Conservation (phyloP, 92 coral and sea anemone species). For the Meandrina meandrites region DNA sequence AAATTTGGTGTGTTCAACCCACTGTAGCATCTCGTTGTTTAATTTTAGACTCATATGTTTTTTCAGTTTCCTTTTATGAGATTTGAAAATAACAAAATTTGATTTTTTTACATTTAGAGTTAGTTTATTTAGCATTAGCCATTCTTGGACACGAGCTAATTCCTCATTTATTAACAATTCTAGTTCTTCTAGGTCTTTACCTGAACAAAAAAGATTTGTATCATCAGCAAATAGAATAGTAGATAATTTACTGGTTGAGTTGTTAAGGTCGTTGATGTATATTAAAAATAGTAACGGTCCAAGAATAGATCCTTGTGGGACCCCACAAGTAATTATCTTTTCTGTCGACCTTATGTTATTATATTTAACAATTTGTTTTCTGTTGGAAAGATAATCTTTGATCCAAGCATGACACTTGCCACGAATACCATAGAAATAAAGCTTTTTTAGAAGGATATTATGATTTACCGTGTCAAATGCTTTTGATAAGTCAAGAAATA, state of each 20-base stretch:
- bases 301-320: conserved; percentile 5
- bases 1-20: neutral
- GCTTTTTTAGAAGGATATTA: neutral
- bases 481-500: neutral
- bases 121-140: neutral
- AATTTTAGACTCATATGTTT: neutral
- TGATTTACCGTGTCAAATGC: neutral
- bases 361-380: conserved; percentile 4
- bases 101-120: neutral
- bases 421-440: neutral
- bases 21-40: neutral
- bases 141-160: neutral
- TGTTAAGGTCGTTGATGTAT: neutral
- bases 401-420: neutral
- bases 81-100: neutral
- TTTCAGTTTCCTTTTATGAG: neutral
- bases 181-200: neutral
- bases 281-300: neutral
- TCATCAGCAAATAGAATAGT: neutral
- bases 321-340: neutral
- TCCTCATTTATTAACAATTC: neutral
- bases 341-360: neutral
- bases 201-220: neutral
- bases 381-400: neutral
- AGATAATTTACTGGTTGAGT: conserved; percentile 1